Base-by-base conservation (phyloP, 2,113 vertebrate species). In the Pungitius pungitius region DNA sequence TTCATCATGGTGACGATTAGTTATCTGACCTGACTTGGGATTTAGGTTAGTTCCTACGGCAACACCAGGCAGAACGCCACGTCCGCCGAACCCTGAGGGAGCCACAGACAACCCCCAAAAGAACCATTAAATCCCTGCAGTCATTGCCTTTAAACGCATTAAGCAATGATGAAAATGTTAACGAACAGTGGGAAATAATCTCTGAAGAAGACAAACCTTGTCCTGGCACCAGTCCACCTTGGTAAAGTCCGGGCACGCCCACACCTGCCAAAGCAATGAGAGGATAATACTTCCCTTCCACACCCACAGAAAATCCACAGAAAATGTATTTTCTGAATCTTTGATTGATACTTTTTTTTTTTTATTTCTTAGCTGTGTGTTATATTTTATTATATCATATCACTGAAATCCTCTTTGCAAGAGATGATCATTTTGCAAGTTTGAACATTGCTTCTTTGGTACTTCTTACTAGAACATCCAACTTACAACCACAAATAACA, bases 51-150 rank as follows among this genome's bases (percentile, higher is more conserved):
- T 90, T 70, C 98, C 98, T 10, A 95, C 97, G 61, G 97, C 94
- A 2, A 99, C 96, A 1, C 98, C 98, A 0, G 98, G 98, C 77
- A 99, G 93, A 75, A 99, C 95, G 18, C 98, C 98, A 0, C 95
- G 96, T 39, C 95, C 96, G 24, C 94, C 94, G 79, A 93, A 92
- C 47, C 97, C 97, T 99, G 73, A 0, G 15, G 39, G 26, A 24
- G 10, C 0, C 30, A 86, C 9, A 76, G 55, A 6, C n/a, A 77
- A 76, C 6, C n/a, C n/a, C 33, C n/a, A 37, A 45, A 49, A 18
- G 66, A 39, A 74, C 56, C 1, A 39, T 55, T 22, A 22, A 68
- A 30, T 47, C 3, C 2, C 1, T 27, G 24, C 45, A 49, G 15
- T 26, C 0, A 15, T 40, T 58, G 3, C 20, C 11, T 40, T 12